Base-by-base conservation (phyloP, 2,888 invertebrate species). In the Euclidia mi region DNA sequence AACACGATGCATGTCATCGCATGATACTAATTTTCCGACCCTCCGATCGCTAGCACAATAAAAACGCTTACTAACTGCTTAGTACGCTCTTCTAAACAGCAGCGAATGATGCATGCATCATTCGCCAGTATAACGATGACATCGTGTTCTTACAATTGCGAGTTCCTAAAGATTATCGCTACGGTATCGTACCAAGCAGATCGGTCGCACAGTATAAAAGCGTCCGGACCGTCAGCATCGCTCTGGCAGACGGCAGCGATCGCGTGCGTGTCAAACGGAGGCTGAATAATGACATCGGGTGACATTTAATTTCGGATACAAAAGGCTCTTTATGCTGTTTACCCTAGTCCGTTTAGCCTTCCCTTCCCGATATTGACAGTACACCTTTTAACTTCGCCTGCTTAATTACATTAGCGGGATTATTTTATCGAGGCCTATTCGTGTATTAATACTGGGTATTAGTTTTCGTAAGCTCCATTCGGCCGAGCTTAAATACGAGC, bases 251-350 rank as follows among this genome's bases (percentile, higher is more conserved):
- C 82, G 84, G 81, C 83, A 82, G 65, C 79, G 82, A 87, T 88
- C 86, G 87, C 82, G 84, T 85, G 87, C 86, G 88, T 87, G 90
- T 90, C 91, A 90, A 81, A 77, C 74, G 78, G 79, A 78, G 78
- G 71, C 87, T 92, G 91, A 93, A 90, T 94, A 94, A 94, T 92
- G 93, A 94, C 89, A 82, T 80, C 79, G 89, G 87, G 84, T 92
- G 94, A 93, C 93, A 85, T 94, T 93, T 93, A 92, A 94, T 93
- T 93, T 93, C 76, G 87, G 89, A 91, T 93, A 94, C 93, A 94
- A 94, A 93, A 91, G 92, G 84, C 89, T 91, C 88, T 91, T 92
- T 91, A 93, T 90, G 85, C 90, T 91, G 89, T 91, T 93, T 92
- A 91, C 92, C 90, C 92, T 92, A 90, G 93, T 92, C 92, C 82